These are phyloP conservation scores for Bugulina stolonifera DNA, from an alignment of 2,888 invertebrate species.

Conservation along the genomic window DNA sequence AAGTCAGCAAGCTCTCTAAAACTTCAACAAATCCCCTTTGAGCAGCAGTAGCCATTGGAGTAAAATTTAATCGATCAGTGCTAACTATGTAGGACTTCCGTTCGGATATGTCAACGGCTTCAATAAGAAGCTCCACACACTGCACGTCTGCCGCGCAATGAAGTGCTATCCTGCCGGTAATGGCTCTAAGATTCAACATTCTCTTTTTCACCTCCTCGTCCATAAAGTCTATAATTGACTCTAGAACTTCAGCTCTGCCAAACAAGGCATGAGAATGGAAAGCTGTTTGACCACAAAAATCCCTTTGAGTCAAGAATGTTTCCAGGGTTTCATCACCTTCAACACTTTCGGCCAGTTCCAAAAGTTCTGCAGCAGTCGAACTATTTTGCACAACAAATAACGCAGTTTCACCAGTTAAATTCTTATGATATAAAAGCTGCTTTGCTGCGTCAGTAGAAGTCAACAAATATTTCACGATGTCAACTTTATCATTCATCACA, in stretches of 20 bases:
- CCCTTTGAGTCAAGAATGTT: neutral
- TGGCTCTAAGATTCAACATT: neutral
- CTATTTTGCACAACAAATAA: neutral
- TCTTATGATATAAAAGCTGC: neutral
- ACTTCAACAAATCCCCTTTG: neutral
- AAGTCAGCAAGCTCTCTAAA: neutral
- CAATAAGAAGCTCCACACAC: neutral
- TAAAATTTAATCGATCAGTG: neutral
- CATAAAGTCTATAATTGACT: neutral
- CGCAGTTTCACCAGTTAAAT: neutral
- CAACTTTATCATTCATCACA: neutral
- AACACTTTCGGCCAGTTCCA: neutral
- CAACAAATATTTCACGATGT: neutral
- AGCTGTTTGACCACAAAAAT: neutral
- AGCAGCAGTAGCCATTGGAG: neutral
- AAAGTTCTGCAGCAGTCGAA: neutral
- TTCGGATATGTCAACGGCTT: neutral
- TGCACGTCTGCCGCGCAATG: neutral
- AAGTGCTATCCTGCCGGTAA: neutral
- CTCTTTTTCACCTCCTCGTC: neutral
- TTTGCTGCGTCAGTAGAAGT: neutral
- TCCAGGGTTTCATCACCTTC: neutral
- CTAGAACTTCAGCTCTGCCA: neutral
- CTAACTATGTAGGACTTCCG: neutral
- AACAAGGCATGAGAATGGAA: neutral